phyloP scores from a whole-genome alignment of 2,113 vertebrate genomes.

The Tachysurus vachellii region DNA sequence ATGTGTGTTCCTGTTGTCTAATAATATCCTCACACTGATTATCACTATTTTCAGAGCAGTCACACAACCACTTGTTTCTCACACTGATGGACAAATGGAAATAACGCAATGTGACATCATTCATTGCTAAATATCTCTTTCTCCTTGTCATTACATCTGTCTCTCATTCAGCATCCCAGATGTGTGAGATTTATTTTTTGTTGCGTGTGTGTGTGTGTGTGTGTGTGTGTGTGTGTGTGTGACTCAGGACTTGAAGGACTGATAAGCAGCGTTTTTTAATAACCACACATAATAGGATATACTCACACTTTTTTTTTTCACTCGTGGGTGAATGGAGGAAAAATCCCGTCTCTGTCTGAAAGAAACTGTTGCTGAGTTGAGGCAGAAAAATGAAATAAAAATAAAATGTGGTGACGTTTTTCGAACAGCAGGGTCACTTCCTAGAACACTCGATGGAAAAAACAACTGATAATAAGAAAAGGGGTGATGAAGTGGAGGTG shows the following conservation, averaged over 20 bases:
- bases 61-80: background rate
- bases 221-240: background rate
- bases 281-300: conserved; percentile 6
- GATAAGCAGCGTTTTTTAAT: conserved; percentile 20
- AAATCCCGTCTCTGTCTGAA: background rate
- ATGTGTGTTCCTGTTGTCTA: background rate
- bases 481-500: background rate
- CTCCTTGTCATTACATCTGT: background rate
- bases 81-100: background rate
- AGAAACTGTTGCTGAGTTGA: conserved; percentile 5
- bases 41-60: conserved; percentile 6
- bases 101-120: background rate
- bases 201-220: background rate
- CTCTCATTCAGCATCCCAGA: background rate
- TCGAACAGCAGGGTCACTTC: conserved; percentile 5
- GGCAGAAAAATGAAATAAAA: conserved; percentile 12
- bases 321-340: background rate
- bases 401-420: conserved; percentile 22
- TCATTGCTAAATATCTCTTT: background rate
- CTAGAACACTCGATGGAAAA: background rate
- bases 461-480: background rate
- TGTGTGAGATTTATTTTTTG: background rate
- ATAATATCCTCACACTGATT: conserved; percentile 20
- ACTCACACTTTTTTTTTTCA: background rate
- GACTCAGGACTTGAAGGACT: background rate